These are phyloP conservation scores for Litoditis marina DNA, from an alignment of 2,888 invertebrate genomes.

Conservation along the genomic window DNA sequence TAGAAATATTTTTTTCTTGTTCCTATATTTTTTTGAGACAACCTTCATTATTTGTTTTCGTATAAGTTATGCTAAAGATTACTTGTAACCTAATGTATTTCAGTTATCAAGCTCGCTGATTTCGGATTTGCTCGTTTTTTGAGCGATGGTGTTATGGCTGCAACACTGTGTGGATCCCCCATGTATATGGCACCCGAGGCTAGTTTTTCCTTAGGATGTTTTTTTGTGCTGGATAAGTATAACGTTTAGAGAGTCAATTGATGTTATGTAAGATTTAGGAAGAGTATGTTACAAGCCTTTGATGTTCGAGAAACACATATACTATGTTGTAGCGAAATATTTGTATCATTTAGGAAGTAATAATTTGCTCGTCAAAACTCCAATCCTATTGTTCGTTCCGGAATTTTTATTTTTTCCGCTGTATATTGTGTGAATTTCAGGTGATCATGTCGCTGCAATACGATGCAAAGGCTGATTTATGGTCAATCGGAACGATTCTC, in stretches of 20 bases:
- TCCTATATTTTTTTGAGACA: not conserved
- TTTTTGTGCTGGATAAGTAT: too few species aligned
- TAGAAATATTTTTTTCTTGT: too few species aligned
- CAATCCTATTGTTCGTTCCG: too few species aligned
- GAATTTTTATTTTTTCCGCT: not conserved
- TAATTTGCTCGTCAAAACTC: too few species aligned
- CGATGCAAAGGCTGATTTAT: constrained; percentile 96
- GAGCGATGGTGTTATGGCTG: constrained; percentile 98
- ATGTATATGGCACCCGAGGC: constrained; percentile 89
- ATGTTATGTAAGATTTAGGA: too few species aligned
- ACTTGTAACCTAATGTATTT: too few species aligned
- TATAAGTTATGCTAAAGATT: not conserved
- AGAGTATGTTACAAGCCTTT: too few species aligned
- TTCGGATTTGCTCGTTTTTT: constrained; percentile 98
- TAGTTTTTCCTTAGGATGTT: too few species aligned
- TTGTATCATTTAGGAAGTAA: too few species aligned
- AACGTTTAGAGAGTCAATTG: not conserved
- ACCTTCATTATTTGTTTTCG: not conserved
- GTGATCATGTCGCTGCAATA: constrained; percentile 96
- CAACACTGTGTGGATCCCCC: constrained; percentile 96
- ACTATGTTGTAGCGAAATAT: too few species aligned
- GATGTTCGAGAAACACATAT: too few species aligned
- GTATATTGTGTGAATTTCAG: constrained; percentile 9
- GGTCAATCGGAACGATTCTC: constrained; percentile 97
- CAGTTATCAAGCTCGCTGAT: constrained; percentile 74